Percentiles rank a stretch among this genome's conserved stretches.
phyloP scores from a whole-genome alignment of 2,113 vertebrate species.

The Peromyscus leucopus region DNA sequence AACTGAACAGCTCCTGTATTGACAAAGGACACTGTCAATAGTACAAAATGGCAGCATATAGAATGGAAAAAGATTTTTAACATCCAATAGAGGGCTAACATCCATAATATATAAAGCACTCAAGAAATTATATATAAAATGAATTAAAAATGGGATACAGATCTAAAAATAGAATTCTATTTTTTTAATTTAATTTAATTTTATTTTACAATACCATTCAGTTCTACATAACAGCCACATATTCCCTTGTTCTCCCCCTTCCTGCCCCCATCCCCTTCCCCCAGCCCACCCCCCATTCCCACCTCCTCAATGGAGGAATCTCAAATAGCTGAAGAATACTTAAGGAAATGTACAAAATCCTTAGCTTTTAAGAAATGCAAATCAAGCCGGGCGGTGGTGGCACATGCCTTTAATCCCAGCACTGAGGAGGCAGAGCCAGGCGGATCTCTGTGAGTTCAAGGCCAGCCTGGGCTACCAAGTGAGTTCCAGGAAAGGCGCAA shows the following conservation, averaged over 20 bases:
- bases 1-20: not conserved
- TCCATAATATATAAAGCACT: not conserved
- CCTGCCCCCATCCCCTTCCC: too few species aligned
- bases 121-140: not conserved
- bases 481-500: too few species aligned
- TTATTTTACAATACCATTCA: too few species aligned
- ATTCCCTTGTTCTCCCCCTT: too few species aligned
- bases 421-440: too few species aligned
- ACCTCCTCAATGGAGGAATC: not conserved
- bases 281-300: too few species aligned
- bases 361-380: not conserved
- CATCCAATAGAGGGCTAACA: not conserved
- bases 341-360: not conserved
- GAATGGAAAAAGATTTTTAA: not conserved
- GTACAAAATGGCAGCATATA: not conserved
- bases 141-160: not conserved
- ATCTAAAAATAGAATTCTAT: not conserved
- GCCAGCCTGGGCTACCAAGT: too few species aligned
- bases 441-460: too few species aligned
- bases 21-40: not conserved
- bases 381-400: too few species aligned
- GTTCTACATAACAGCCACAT: too few species aligned
- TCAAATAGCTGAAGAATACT: not conserved
- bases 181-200: too few species aligned
- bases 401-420: too few species aligned